phyloP scores from a whole-genome alignment of 2,888 invertebrate genomes.

The Nysson spinosus region DNA sequence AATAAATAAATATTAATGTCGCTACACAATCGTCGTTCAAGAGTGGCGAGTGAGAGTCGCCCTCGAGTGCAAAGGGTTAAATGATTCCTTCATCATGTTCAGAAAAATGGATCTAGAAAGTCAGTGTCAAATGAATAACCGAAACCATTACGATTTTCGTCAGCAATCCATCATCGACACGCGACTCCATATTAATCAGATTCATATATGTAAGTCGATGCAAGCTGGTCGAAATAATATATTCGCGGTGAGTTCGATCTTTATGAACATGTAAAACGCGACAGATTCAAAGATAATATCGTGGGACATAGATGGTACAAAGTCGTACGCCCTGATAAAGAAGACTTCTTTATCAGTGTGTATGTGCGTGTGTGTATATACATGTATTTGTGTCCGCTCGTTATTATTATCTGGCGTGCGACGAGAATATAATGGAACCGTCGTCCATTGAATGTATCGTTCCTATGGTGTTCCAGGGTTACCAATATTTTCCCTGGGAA shows the following conservation, averaged over 20 bases:
- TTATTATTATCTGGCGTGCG: slow-evolving; percentile 42
- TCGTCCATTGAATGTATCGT: slow-evolving; percentile 31
- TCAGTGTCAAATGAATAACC: no score
- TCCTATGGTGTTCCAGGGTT: slow-evolving; percentile 13
- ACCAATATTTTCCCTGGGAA: slow-evolving; percentile 18
- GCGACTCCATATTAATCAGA: background rate
- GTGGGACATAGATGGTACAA: background rate
- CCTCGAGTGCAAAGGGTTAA: no score
- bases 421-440: slow-evolving; percentile 35
- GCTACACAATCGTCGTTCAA: no score
- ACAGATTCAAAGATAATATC: background rate
- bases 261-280: background rate
- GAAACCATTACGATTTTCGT: no score
- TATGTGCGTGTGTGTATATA: no score
- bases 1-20: no score
- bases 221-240: background rate
- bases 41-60: no score
- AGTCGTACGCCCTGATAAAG: slow-evolving; percentile 7
- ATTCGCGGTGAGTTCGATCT: background rate
- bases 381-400: slow-evolving; percentile 15
- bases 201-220: background rate
- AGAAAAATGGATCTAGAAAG: no score
- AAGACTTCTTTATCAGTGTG: no score
- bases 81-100: no score
- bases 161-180: no score